These are phyloP conservation scores for Malacosoma neustria DNA, from an alignment of 2,888 invertebrate genomes.

Conservation along the genomic window DNA sequence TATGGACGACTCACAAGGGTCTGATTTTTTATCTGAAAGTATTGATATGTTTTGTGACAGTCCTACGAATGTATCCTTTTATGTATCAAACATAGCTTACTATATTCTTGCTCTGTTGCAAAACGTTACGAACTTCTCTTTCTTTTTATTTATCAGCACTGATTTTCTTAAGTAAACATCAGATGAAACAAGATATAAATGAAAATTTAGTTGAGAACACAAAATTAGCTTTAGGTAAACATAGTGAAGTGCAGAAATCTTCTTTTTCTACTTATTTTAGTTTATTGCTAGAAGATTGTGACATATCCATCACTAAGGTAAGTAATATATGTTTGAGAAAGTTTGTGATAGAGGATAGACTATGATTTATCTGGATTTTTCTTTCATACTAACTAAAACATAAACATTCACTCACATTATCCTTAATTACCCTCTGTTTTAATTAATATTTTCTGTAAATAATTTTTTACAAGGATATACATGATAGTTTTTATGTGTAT, in stretches of 20 bases:
- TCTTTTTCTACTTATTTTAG: constrained; percentile 26
- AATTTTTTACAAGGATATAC: too few species aligned
- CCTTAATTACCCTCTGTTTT: constrained; percentile 1
- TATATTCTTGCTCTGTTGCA: too few species aligned
- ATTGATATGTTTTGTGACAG: constrained; percentile 20
- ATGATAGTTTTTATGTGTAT: too few species aligned
- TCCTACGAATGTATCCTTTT: constrained; percentile 38
- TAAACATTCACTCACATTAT: too few species aligned
- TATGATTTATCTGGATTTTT: too few species aligned
- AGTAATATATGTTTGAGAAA: constrained; percentile 9
- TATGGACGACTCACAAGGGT: constrained; percentile 49
- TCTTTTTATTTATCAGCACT: constrained; percentile 10
- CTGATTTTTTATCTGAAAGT: constrained; percentile 34
- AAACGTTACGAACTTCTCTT: too few species aligned
- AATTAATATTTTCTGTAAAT: constrained; percentile 5
- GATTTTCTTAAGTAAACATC: constrained; percentile 13
- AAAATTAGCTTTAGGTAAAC: constrained; percentile 23
- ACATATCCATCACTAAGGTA: constrained; percentile 40
- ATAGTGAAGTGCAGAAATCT: constrained; percentile 17
- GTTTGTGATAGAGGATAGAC: too few species aligned
- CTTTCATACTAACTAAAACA: too few species aligned
- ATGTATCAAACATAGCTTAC: too few species aligned
- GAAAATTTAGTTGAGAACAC: constrained; percentile 30
- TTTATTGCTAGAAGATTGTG: constrained; percentile 34
- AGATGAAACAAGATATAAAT: constrained; percentile 33